These are phyloP conservation scores for Umimayanthus kanabou DNA, from an alignment of 92 coral and sea anemone species.

Conservation along the genomic window DNA sequence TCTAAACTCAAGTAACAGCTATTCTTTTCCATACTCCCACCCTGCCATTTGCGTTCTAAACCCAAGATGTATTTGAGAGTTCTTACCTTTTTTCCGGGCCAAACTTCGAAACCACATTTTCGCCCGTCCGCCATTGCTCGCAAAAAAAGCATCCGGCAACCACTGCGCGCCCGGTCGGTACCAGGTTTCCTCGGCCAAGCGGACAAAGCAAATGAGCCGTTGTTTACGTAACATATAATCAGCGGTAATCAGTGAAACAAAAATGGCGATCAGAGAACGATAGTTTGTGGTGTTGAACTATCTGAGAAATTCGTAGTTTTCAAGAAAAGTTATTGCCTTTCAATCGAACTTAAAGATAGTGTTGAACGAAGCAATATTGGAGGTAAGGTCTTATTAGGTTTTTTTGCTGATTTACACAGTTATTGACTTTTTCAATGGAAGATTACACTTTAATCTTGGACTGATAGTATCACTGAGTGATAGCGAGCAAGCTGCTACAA, in stretches of 20 bases:
- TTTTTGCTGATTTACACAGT: neutral
- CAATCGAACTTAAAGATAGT: neutral
- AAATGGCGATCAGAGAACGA: slow-evolving; percentile 22
- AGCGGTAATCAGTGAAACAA: slow-evolving; percentile 34
- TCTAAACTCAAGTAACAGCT: neutral
- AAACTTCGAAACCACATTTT: neutral
- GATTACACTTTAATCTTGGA: too few species aligned
- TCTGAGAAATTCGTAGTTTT: neutral
- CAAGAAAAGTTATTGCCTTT: neutral
- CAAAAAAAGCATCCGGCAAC: neutral
- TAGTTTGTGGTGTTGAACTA: neutral
- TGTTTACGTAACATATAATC: slow-evolving; percentile 43
- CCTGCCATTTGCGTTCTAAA: neutral
- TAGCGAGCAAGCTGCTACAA: too few species aligned
- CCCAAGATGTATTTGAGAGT: neutral
- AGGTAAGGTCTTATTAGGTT: neutral
- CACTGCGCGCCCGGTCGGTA: slow-evolving; percentile 3
- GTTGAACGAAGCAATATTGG: neutral
- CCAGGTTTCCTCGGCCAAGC: slow-evolving; percentile 30
- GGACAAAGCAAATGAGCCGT: slow-evolving; percentile 35
- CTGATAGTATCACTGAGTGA: too few species aligned
- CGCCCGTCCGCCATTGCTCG: slow-evolving; percentile 35
- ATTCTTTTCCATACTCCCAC: neutral
- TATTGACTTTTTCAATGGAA: too few species aligned
- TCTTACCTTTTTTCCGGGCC: slow-evolving; percentile 27